phyloP scores from a whole-genome alignment of 2,797 vertebrate species.

The Lates japonicus region DNA sequence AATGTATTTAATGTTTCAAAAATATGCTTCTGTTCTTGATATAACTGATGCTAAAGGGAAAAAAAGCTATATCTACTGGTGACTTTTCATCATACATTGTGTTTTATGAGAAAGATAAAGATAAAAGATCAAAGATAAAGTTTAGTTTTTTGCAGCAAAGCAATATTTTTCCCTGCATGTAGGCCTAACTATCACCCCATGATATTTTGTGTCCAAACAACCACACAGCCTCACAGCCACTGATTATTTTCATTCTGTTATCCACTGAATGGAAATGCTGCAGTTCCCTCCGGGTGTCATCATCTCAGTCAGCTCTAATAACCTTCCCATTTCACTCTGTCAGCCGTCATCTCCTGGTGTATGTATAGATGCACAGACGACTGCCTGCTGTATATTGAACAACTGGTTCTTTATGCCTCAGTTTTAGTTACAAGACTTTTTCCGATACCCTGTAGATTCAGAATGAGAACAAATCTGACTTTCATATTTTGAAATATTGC shows the following conservation, averaged over 20 bases:
- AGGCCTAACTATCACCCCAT: too few species aligned
- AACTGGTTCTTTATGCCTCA: not conserved
- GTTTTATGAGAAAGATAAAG: too few species aligned
- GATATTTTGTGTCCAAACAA: not conserved
- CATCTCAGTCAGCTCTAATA: constrained; percentile 15
- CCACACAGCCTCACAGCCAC: not conserved
- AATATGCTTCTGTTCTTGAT: too few species aligned
- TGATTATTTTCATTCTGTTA: not conserved
- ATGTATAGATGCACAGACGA: not conserved
- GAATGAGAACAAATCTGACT: not conserved
- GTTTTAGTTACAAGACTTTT: not conserved
- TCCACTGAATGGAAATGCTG: not conserved
- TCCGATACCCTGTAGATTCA: not conserved
- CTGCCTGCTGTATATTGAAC: not conserved
- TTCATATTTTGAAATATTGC: not conserved
- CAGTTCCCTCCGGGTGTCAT: constrained; percentile 21
- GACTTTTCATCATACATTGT: too few species aligned
- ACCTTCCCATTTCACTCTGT: not conserved
- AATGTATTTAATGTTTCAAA: too few species aligned
- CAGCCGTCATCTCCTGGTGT: not conserved
- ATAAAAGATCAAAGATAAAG: too few species aligned
- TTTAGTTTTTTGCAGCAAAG: too few species aligned
- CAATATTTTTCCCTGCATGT: too few species aligned
- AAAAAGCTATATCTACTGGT: too few species aligned
- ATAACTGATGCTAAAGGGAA: too few species aligned